phyloP scores from a whole-genome alignment of 64 coral and sea anemone species.

The Montipora foliosa region DNA sequence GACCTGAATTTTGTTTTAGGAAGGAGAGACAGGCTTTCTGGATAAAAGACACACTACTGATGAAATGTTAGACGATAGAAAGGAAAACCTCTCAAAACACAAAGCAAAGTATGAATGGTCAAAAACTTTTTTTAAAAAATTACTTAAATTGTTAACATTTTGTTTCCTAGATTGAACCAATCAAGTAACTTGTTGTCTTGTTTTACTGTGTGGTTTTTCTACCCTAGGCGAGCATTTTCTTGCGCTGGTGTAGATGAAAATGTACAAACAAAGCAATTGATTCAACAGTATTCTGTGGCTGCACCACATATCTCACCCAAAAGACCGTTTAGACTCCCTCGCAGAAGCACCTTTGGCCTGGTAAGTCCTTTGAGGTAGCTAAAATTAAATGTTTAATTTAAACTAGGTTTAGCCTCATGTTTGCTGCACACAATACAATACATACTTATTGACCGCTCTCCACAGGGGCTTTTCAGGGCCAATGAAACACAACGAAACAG shows the following conservation, averaged over 20 bases:
- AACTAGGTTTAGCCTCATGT: no score
- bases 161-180: no score
- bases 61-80: not conserved
- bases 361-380: slow-evolving; percentile 38
- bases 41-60: not conserved
- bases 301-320: slow-evolving; percentile 59
- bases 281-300: slow-evolving; percentile 75
- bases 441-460: no score
- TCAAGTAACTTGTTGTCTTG: no score
- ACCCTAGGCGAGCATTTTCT: slow-evolving; percentile 65
- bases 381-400: no score
- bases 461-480: no score
- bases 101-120: not conserved
- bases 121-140: not conserved
- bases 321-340: slow-evolving; percentile 88
- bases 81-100: not conserved
- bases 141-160: no score
- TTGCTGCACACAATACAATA: no score
- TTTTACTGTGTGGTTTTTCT: not conserved
- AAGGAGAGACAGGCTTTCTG: slow-evolving; percentile 48
- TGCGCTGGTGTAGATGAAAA: slow-evolving; percentile 38
- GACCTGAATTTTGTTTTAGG: not conserved
- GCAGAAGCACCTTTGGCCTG: slow-evolving; percentile 47
- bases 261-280: slow-evolving; percentile 59
- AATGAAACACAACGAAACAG: no score